Evolutionary conservation across 2,113 vertebrate species (phyloP), one percentile per base, ranked within the genome.

Genomic region (Neolamprologus falcicula): DNA sequence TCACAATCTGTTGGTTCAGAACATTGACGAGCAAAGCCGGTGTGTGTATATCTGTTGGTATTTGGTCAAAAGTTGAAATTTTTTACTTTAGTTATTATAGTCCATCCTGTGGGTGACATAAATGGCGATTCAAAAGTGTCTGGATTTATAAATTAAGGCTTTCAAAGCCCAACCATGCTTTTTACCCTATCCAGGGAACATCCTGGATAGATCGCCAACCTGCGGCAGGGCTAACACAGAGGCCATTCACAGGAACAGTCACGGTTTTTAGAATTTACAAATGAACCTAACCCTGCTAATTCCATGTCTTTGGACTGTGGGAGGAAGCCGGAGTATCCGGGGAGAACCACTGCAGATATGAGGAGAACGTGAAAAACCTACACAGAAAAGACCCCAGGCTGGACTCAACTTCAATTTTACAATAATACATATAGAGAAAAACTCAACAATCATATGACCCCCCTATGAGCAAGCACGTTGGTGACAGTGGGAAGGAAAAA

Each of bases 81-180:
- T 26, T 73, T 1, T 33, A 28, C 68, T 26, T 26, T 3, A 26
- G 13, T 16, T 73, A 26, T 73, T 26, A 45, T 26, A 73, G 4
- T 45, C 14, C 68, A 73, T 45, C 4, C 21, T 17, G 40, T 10
- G 9, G 40, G 21, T 42, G 40, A 26, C 6, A 45, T 26, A 17
- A 73, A 73, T 73, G 13, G 12, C 3, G 0, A 42, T 71, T 0
- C n/a, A 6, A 24, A 71, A 71, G 35, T 0, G 0, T 68, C 11
- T 40, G 0, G 61, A 37, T 66, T 66, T 66, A n/a, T n/a, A 37
- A 66, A 11, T 11, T n/a, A 1, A 68, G 2, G 63, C 33, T 68
- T 37, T n/a, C 19, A 5, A 21, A 68, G 7, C 7, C 17, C 59
- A 63, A 11, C 59, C 17, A 63, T 35, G 17, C 31, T n/a, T 35